Conservation (phyloP, 2,888 invertebrate species). For the Sceliomorpha sp. region DNA sequence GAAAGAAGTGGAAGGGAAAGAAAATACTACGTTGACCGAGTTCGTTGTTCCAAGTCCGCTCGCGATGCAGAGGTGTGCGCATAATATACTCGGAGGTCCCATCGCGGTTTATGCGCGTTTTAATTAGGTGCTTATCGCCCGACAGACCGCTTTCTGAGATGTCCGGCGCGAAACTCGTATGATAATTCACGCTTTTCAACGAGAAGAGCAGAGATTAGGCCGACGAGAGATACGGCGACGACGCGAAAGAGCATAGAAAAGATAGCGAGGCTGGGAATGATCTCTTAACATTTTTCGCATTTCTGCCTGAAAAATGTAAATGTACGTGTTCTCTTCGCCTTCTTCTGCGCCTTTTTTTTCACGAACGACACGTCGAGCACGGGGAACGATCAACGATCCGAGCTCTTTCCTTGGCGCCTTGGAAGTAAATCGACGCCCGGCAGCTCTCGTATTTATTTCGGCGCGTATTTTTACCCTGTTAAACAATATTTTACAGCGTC, state of each 20-base stretch:
- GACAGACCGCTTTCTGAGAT: conserved; percentile 44
- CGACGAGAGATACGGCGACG: conserved; percentile 20
- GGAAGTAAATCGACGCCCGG: too few species aligned
- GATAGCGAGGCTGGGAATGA: conserved; percentile 25
- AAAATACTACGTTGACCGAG: conserved; percentile 40
- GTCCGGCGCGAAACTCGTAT: conserved; percentile 38
- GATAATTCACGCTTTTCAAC: conserved; percentile 49
- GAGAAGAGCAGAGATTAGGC: conserved; percentile 22
- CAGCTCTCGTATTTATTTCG: too few species aligned
- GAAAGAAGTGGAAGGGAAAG: conserved; percentile 39
- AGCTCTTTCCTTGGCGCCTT: too few species aligned
- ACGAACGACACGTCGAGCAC: neutral
- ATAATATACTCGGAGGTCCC: conserved; percentile 40
- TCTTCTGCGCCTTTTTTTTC: neutral
- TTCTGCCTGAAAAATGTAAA: conserved; percentile 22
- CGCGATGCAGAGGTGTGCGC: conserved; percentile 38
- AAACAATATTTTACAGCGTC: too few species aligned
- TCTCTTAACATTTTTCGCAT: conserved; percentile 19
- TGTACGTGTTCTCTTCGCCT: conserved; percentile 5
- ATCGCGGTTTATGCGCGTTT: conserved; percentile 55
- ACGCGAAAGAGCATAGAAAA: conserved; percentile 23
- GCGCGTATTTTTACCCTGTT: too few species aligned
- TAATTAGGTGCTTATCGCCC: conserved; percentile 54
- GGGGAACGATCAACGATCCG: neutral
- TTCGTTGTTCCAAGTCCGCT: conserved; percentile 23